phyloP scores from a whole-genome alignment of 2,888 invertebrate genomes.

The Agonum fuliginosum region DNA sequence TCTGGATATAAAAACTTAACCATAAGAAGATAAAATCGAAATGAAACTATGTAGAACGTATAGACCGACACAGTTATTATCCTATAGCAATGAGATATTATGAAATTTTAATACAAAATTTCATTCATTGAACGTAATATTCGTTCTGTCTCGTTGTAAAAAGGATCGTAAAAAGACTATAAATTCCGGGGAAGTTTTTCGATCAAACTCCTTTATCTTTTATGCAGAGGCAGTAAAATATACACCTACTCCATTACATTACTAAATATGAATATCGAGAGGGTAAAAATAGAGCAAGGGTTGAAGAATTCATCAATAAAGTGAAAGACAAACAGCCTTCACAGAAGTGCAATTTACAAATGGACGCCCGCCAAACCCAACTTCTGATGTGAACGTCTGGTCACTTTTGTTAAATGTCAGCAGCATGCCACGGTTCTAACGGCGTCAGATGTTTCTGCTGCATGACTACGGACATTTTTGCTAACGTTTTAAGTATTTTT shows the following conservation, averaged over 20 bases:
- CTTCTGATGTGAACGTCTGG: too few relatives aligned
- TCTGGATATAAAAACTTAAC: too few relatives aligned
- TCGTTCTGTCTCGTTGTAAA: not conserved
- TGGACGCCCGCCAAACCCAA: constrained; percentile 13
- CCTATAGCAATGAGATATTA: too few relatives aligned
- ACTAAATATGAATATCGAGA: constrained; percentile 21
- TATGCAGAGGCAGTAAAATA: constrained; percentile 17
- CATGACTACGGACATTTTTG: constrained; percentile 1
- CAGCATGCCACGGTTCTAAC: not conserved
- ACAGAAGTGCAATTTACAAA: constrained; percentile 30
- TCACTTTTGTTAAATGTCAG: constrained; percentile 34
- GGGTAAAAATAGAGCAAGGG: constrained; percentile 29
- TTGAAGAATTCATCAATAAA: constrained; percentile 27
- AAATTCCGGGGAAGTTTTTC: not conserved
- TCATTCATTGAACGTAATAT: not conserved
- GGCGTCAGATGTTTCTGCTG: not conserved
- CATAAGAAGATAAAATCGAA: too few relatives aligned
- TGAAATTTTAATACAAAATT: not conserved
- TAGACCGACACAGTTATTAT: too few relatives aligned
- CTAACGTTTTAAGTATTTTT: not conserved
- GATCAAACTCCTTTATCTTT: constrained; percentile 6
- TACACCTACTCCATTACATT: constrained; percentile 22
- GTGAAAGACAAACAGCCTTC: constrained; percentile 1
- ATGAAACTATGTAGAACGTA: too few relatives aligned
- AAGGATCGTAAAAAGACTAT: not conserved